Evolutionary conservation across 2,113 vertebrate species (phyloP).

Genomic region (Charadrius vociferus): DNA sequence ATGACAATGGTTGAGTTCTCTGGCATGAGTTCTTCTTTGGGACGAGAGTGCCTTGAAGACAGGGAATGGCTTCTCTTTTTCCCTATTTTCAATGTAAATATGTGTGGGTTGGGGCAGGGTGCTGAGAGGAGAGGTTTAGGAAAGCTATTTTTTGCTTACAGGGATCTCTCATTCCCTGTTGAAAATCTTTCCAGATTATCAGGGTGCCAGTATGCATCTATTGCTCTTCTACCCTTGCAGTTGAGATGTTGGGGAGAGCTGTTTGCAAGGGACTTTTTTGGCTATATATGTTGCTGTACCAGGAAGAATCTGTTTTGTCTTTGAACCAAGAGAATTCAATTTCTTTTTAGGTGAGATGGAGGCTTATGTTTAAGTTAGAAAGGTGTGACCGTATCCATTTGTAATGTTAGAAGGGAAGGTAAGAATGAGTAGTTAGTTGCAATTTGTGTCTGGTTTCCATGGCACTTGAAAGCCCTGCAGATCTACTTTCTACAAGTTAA

Average conservation of each 20-base stretch:
- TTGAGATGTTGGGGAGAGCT: neutral
- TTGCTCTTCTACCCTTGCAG: accelerated
- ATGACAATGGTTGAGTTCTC: neutral
- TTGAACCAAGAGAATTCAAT: neutral
- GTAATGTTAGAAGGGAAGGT: neutral
- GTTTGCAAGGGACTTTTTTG: neutral
- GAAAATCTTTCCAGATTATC: neutral
- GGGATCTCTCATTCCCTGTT: neutral
- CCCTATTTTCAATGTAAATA: neutral
- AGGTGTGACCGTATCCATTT: neutral
- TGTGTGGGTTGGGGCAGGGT: neutral
- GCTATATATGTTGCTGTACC: neutral
- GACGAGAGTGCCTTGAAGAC: neutral
- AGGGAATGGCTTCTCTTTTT: neutral
- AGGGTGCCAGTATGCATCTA: neutral
- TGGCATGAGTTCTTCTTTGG: neutral
- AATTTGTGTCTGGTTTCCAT: neutral
- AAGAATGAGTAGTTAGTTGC: neutral
- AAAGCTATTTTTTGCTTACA: neutral
- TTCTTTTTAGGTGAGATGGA: neutral
- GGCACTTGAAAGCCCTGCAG: neutral
- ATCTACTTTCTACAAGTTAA: neutral
- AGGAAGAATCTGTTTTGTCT: neutral
- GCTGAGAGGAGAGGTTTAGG: neutral
- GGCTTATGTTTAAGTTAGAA: neutral